Conservation (phyloP, 2,888 invertebrate genomes). For the Ormyrus thymus region DNA sequence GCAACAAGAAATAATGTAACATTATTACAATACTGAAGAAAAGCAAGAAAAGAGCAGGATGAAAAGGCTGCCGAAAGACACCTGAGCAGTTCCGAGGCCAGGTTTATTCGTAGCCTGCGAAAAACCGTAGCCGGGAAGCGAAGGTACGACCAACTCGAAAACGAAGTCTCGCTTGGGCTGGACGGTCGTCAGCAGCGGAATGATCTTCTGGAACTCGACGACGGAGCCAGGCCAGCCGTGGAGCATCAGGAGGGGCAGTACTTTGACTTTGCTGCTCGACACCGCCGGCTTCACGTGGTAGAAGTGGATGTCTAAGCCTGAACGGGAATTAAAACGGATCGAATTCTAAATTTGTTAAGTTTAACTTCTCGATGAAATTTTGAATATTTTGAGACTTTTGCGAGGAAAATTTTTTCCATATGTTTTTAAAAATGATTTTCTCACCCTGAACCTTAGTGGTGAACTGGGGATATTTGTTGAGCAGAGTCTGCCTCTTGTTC, state of each 20-base stretch:
- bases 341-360: not conserved
- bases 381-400: too few relatives aligned
- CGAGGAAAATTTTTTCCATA: not conserved
- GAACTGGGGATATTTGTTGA: slow-evolving; percentile 87
- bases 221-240: slow-evolving; percentile 94
- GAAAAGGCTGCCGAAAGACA: slow-evolving; percentile 52
- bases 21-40: too few relatives aligned
- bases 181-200: slow-evolving; percentile 80
- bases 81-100: slow-evolving; percentile 72
- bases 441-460: slow-evolving; percentile 84
- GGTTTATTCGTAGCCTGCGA: slow-evolving; percentile 78
- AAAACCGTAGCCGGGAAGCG: slow-evolving; percentile 83
- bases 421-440: not conserved
- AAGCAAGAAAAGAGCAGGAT: too few relatives aligned
- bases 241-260: slow-evolving; percentile 82
- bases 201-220: slow-evolving; percentile 86
- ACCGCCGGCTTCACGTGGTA: slow-evolving; percentile 80
- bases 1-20: slow-evolving; percentile 46
- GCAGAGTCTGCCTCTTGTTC: slow-evolving; percentile 80
- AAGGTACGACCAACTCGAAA: slow-evolving; percentile 83
- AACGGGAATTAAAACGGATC: not conserved
- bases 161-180: slow-evolving; percentile 77
- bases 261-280: slow-evolving; percentile 72
- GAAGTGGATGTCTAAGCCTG: slow-evolving; percentile 84
- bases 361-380: too few relatives aligned